Conservation (phyloP, 2,888 invertebrate species). For the Ophion ellenae region DNA sequence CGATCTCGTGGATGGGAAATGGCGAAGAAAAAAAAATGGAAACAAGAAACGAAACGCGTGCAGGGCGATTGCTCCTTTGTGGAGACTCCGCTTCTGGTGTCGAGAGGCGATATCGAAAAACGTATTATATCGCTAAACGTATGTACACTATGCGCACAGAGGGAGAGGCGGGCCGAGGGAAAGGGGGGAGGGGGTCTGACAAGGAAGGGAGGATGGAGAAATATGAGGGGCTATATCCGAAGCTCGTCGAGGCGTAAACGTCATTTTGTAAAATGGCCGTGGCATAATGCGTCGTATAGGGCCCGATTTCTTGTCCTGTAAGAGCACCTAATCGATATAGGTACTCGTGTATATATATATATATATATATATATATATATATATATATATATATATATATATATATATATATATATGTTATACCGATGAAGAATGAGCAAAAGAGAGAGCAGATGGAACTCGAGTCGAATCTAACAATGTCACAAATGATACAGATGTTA, state of each 20-base stretch:
- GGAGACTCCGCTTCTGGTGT: constrained; percentile 41
- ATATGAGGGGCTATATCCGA: constrained; percentile 56
- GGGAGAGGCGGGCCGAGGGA: not conserved
- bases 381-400: not conserved
- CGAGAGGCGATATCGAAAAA: constrained; percentile 54
- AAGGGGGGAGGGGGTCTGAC: not conserved
- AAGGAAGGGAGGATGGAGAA: constrained; percentile 36
- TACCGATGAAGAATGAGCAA: constrained; percentile 35
- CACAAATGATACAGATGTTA: constrained; percentile 83
- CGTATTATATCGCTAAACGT: constrained; percentile 53
- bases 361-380: not conserved
- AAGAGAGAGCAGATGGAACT: constrained; percentile 77
- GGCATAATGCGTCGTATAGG: constrained; percentile 39
- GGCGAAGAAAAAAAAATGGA: constrained; percentile 20
- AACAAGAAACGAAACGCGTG: constrained; percentile 44
- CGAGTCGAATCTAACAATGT: constrained; percentile 75
- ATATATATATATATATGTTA: not conserved
- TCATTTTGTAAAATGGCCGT: constrained; percentile 66
- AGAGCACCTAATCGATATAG: constrained; percentile 53
- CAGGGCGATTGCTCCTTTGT: constrained; percentile 67
- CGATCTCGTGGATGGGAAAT: constrained; percentile 41
- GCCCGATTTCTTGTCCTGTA: constrained; percentile 35
- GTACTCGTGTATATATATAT: not conserved
- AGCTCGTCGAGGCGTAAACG: constrained; percentile 68
- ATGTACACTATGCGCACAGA: constrained; percentile 12